Conservation (phyloP, 2,888 invertebrate genomes). For the Prostheceraeus crozeri region DNA sequence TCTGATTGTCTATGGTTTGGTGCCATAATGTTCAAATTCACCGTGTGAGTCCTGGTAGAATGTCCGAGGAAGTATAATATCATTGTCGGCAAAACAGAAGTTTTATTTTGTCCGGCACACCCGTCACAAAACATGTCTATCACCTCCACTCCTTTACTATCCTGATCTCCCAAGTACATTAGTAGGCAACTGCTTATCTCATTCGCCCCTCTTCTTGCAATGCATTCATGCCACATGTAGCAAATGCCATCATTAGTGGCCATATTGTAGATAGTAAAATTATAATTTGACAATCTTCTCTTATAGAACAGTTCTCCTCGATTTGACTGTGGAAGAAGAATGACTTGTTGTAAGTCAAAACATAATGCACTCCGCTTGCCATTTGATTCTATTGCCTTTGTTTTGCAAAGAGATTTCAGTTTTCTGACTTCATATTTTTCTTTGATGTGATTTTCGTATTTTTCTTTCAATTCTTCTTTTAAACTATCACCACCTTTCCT, state of each 20-base stretch:
- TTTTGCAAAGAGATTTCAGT: not conserved
- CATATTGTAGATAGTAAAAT: not conserved
- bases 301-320: conserved; percentile 3
- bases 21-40: not conserved
- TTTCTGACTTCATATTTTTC: not conserved
- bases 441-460: conserved; percentile 4
- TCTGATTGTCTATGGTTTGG: not conserved
- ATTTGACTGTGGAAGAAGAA: not conserved
- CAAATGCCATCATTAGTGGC: not conserved
- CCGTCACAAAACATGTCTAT: conserved; percentile 9
- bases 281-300: conserved; percentile 3
- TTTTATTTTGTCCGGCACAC: conserved; percentile 3
- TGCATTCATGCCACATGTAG: conserved; percentile 8
- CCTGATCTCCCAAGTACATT: not conserved
- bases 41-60: not conserved
- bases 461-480: conserved; percentile 3
- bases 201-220: conserved; percentile 12
- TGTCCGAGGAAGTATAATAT: too few species aligned
- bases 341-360: conserved; percentile 14
- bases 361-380: not conserved
- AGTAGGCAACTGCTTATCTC: not conserved
- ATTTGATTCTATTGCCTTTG: not conserved
- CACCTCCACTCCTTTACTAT: not conserved
- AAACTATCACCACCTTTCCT: conserved; percentile 6
- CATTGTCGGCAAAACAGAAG: too few species aligned